Percentiles rank a stretch among this genome's conserved stretches.
Conservation (phyloP, 1,140 invertebrate genomes). For the Ips typographus region DNA sequence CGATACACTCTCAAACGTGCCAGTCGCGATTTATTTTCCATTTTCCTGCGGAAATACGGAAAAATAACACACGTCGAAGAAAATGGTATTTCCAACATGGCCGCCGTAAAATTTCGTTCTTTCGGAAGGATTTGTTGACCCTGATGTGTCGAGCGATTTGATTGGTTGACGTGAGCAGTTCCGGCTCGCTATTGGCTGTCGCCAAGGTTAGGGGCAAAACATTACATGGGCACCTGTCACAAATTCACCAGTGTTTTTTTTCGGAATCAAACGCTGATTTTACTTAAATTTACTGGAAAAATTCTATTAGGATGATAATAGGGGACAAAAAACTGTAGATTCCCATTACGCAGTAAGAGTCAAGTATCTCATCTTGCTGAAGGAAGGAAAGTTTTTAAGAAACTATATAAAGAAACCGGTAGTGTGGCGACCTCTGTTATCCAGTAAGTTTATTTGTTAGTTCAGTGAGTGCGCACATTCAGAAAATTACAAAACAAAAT, state of each 20-base stretch:
- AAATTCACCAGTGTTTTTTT: not conserved
- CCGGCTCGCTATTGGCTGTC: constrained; percentile 45
- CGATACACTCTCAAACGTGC: not conserved
- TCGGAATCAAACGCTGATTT: no score
- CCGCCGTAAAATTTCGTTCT: constrained; percentile 50
- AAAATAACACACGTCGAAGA: constrained; percentile 51
- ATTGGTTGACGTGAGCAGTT: constrained; percentile 47
- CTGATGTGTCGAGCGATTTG: constrained; percentile 46
- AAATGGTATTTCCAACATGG: constrained; percentile 54
- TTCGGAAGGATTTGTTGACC: constrained; percentile 53
- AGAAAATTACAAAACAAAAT: no score
- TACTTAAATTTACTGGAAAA: no score
- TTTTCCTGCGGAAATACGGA: constrained; percentile 39
- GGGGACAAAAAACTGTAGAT: no score
- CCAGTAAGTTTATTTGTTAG: no score
- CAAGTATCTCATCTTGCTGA: no score
- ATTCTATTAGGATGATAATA: no score
- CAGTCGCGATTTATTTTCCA: constrained; percentile 21
- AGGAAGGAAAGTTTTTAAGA: no score
- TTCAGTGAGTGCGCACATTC: no score
- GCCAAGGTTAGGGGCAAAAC: constrained; percentile 52
- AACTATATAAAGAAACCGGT: no score
- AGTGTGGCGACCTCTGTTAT: no score
- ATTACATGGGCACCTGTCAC: constrained; percentile 48
- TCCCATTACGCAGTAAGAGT: no score